Evolutionary conservation across 2,797 vertebrate genomes (phyloP), one percentile per base, ranked within the genome.

Genomic region (Podargus strigoides): DNA sequence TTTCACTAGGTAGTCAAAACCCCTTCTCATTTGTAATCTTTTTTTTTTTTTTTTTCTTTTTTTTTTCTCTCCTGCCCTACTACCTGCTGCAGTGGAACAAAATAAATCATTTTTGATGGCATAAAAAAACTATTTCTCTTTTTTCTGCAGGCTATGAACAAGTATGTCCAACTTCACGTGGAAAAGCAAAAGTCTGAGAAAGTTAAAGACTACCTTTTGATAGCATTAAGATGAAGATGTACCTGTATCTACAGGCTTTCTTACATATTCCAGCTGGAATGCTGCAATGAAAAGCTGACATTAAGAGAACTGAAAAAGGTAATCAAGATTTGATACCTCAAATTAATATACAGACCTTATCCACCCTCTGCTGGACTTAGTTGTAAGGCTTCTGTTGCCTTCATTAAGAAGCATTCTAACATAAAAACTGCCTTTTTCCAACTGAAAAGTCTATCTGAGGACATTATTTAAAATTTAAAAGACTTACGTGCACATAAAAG

Each of bases 151-250:
- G 34, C 56, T 60, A 17, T 34, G 49, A 90, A 49, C 14, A 79
- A 73, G 26, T 60, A 70, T 27, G 32, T 9, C 17, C 13, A 62
- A 37, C 22, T 56, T 68, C 19, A 73, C 9, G 17, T 1, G 14
- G 59, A 83, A 87, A 93, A 85, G 30, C 19, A 74, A 36, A 90
- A 79, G 20, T 47, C 12, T 60, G n/a, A 70, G 52, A 32, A 72
- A 84, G 49, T 85, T 77, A n/a, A 41, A 52, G 60, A 32, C 9
- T 69, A 28, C 60, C 62, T 60, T 68, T 66, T 66, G 41, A 66
- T 82, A 70, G 37, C 24, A 78, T 41, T 28, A 85, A 85, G 74
- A 78, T 70, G 42, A 5, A 85, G 24, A 23, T 41, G 2, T 30
- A 70, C 17, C 42, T 44, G 8, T 37, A 59, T 30, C 42, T 90